Conservation (phyloP, 2,797 vertebrate species). For the Myotis pilosus region DNA sequence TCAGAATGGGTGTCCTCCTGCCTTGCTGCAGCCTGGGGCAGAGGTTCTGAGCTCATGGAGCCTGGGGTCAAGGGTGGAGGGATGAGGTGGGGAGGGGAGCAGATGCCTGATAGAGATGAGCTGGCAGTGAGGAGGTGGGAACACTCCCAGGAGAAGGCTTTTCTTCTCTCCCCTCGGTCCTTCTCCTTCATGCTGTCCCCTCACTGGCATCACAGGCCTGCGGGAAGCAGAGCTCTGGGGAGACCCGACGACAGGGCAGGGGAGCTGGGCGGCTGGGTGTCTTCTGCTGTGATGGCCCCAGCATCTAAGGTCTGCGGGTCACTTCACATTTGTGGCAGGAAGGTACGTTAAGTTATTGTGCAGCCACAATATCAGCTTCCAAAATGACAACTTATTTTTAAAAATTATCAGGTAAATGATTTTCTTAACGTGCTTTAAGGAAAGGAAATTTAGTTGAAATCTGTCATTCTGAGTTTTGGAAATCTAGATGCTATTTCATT, state of each 20-base stretch:
- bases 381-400: neutral
- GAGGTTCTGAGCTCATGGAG: neutral
- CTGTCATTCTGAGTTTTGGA: slow-evolving; percentile 20
- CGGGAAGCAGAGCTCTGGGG: neutral
- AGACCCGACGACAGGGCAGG: neutral
- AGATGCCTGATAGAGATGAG: neutral
- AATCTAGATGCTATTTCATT: neutral
- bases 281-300: neutral
- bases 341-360: neutral
- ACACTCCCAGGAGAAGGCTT: neutral
- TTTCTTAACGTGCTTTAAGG: neutral
- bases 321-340: neutral
- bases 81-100: neutral
- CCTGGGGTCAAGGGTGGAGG: neutral
- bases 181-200: neutral
- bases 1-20: neutral
- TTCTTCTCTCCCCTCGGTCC: neutral
- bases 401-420: neutral
- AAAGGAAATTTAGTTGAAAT: slow-evolving; percentile 26
- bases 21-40: neutral
- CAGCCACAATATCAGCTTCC: neutral
- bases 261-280: neutral
- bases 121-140: neutral
- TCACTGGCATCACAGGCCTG: neutral
- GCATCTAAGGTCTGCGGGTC: neutral